Base-by-base conservation (phyloP, 2,797 vertebrate species). In the Scolopax bukidnonensis region DNA sequence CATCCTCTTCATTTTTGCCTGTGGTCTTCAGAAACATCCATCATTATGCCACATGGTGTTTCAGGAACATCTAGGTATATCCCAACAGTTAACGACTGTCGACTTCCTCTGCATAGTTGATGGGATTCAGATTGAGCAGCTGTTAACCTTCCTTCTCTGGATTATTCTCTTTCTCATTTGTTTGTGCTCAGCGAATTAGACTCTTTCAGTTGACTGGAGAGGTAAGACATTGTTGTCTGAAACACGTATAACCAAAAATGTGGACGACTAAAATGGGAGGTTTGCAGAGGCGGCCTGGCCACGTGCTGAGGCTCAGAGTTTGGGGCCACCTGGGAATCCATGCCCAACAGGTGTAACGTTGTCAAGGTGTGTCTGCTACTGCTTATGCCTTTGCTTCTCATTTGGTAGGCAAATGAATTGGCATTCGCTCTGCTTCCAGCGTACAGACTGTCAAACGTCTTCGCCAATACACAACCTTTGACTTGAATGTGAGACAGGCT, bases 161-260 rank as follows among this genome's bases (percentile, higher is more conserved):
- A 89, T 93, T 95, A 80, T 95, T 93, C 91, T 95, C 61, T 91
- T 91, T 95, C 89, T 89, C 63, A 61, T 85, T 96, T 87, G 43
- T 93, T 87, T 77, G 78, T 81, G 78, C 85, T 95, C 73, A 96
- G 90, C 24, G 50, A 96, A 95, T 96, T 97, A 89, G 76, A 65
- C 91, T 81, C 69, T 94, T 95, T 94, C 89, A 95, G 87, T 95
- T 95, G 93, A 82, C 81, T 95, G 95, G 76, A 95, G 88, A 96
- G 94, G 93, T 94, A 91, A 97, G 88, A 91, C 63, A 91, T 87
- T 64, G 40, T 63, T 85, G 90, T 92, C 93, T 96, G 89, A 96
- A 97, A 90, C 85, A 95, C 87, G 76, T 27, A 53, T 30, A 93
- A 87, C 54, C 60, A 48, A 76, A 96, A 96, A 84, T 87, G 92